phyloP scores from a whole-genome alignment of 2,888 invertebrate species.

The Eupeodes latifasciatus region DNA sequence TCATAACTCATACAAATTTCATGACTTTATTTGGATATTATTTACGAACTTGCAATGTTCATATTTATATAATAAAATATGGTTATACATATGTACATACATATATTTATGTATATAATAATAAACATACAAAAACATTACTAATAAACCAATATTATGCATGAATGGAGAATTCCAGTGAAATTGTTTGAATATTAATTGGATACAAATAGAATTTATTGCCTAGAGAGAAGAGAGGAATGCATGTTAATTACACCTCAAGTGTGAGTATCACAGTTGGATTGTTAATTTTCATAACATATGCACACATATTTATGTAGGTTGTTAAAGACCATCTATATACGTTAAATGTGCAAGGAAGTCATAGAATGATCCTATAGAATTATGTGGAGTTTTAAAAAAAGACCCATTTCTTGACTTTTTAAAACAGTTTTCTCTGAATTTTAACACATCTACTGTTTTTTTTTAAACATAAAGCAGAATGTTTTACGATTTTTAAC shows the following conservation, averaged over 20 bases:
- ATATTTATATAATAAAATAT: too few relatives aligned
- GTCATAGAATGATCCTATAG: too few relatives aligned
- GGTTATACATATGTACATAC: neutral
- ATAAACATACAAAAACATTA: conserved; percentile 25
- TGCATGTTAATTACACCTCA: conserved; percentile 39
- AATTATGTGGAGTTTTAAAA: too few relatives aligned
- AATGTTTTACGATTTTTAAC: too few relatives aligned
- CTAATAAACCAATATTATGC: conserved; percentile 45
- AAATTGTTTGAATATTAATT: conserved; percentile 61
- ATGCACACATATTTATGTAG: neutral
- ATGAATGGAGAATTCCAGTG: conserved; percentile 10
- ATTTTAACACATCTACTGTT: too few relatives aligned
- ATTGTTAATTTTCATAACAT: conserved; percentile 15
- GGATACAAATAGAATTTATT: conserved; percentile 48
- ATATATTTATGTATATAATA: neutral
- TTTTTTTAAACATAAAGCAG: too few relatives aligned
- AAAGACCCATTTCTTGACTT: too few relatives aligned
- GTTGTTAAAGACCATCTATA: neutral
- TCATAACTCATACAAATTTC: neutral
- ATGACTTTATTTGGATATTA: conserved; percentile 2
- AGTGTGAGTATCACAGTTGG: conserved; percentile 33
- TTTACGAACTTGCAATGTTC: neutral
- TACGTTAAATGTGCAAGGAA: too few relatives aligned
- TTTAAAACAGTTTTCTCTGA: too few relatives aligned
- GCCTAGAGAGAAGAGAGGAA: conserved; percentile 15